These are phyloP conservation scores for Drosophila differens DNA, from an alignment of 2,888 invertebrate species.

Conservation along the genomic window DNA sequence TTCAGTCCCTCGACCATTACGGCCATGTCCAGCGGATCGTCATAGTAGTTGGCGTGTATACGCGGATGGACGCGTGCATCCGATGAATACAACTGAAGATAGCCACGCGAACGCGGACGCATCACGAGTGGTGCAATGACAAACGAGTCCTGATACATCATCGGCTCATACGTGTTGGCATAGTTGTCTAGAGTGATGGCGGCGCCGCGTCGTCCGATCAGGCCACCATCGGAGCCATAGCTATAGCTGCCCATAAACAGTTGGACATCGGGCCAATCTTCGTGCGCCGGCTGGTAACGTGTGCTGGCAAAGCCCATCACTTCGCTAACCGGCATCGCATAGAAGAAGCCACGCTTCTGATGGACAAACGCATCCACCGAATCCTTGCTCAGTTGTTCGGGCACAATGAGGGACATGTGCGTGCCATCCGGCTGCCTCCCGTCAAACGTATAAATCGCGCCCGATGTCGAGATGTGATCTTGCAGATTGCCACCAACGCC, in stretches of 20 bases:
- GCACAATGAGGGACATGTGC: constrained; percentile 89
- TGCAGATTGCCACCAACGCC: constrained; percentile 93
- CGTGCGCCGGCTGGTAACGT: constrained; percentile 88
- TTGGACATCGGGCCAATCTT: constrained; percentile 93
- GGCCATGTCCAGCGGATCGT: constrained; percentile 90
- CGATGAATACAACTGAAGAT: constrained; percentile 88
- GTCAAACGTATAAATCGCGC: constrained; percentile 90
- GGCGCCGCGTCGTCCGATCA: constrained; percentile 89
- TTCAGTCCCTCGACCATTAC: constrained; percentile 92
- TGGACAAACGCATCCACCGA: constrained; percentile 88
- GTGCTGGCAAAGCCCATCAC: constrained; percentile 92
- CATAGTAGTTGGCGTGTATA: constrained; percentile 95
- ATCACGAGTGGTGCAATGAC: constrained; percentile 90
- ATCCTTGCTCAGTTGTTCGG: constrained; percentile 88
- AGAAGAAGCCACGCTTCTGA: constrained; percentile 88
- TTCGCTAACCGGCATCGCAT: constrained; percentile 92
- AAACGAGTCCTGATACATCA: constrained; percentile 89
- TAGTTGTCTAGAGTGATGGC: constrained; percentile 89
- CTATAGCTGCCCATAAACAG: constrained; percentile 91
- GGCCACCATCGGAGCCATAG: constrained; percentile 92
- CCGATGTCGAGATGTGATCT: constrained; percentile 93
- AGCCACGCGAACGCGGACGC: constrained; percentile 90
- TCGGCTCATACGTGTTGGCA: constrained; percentile 89
- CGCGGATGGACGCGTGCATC: constrained; percentile 91
- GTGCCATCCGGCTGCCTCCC: constrained; percentile 86